Evolutionary conservation across 2,888 invertebrate genomes (phyloP).

Genomic region (Lasioglossum vierecki): DNA sequence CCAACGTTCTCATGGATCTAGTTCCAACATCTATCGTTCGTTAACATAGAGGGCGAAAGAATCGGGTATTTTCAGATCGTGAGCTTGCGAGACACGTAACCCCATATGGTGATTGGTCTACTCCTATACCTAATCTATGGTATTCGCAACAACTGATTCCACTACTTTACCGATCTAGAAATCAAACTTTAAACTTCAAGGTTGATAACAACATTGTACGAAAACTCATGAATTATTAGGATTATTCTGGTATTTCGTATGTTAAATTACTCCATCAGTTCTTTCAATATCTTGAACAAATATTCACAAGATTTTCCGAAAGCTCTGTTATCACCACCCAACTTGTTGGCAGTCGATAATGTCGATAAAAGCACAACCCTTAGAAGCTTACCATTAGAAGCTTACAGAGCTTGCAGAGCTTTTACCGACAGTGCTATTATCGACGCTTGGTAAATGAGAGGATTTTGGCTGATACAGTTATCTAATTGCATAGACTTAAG

Average conservation of each 20-base stretch:
- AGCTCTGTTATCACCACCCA: background rate
- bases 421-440: slow-evolving; percentile 45
- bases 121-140: too few relatives aligned
- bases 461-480: background rate
- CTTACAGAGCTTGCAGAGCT: background rate
- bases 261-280: background rate
- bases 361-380: slow-evolving; percentile 49
- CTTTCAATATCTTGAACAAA: background rate
- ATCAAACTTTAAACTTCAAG: background rate
- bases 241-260: background rate
- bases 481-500: too few relatives aligned
- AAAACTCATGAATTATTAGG: background rate
- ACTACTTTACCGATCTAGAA: too few relatives aligned
- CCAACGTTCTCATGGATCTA: background rate
- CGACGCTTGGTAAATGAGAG: background rate
- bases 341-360: slow-evolving; percentile 49
- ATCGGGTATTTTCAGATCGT: too few relatives aligned
- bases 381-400: slow-evolving; percentile 6
- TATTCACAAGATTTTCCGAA: slow-evolving; percentile 12
- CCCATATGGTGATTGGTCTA: too few relatives aligned
- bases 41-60: too few relatives aligned
- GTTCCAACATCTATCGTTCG: too few relatives aligned
- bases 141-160: too few relatives aligned
- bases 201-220: too few relatives aligned
- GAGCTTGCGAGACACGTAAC: too few relatives aligned